Base-by-base conservation (phyloP, 92 coral and sea anemone species). In the Palythoa caribaeorum region DNA sequence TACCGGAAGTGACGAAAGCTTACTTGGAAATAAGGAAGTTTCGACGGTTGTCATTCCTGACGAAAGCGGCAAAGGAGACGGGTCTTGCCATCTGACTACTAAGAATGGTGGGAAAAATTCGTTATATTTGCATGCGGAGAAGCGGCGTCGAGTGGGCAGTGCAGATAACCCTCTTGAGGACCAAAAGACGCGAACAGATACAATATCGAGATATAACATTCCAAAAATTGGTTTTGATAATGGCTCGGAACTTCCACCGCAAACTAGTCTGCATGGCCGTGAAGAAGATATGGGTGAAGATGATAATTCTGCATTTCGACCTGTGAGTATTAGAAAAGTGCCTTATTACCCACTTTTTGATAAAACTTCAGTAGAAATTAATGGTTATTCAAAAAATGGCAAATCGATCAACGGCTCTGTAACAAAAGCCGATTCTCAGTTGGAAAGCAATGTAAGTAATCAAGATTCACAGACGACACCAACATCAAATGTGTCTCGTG, bases 151-250 rank as follows among this genome's bases (percentile, higher is more conserved):
- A 81, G 6, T 81, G 14, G 86, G 76, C 8, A 81, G 63, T 40
- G 28, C 86, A 4, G 37, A 81, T 13, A 81, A 62, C 52, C 86
- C 86, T 19, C 48, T 81, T 28, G 48, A 66, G 28, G 83, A 77
- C 8, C 38, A 35, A 21, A 81, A 81, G 52, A 1, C 62, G 19
- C 66, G 86, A 48, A 48, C 76, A 21, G 86, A 81, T 44, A 81
- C 76, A 47, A 66, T 81, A 10, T 28, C 38, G 11, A 52, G 52
- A 9, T 81, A 81, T 63, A 68, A 81, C 17, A 81, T 81, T 81
- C 86, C 86, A 12, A 65, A 48, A 44, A 68, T 81, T 44, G 73
- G 86, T 20, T 81, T 81, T 51, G 86, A 35, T 7, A 74, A 81
- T 47, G 86, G 12, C 20, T 17, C 47, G 11, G 60, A 66, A 11